phyloP scores from a whole-genome alignment of 2,888 invertebrate genomes.

The Polylopha cassiicola region DNA sequence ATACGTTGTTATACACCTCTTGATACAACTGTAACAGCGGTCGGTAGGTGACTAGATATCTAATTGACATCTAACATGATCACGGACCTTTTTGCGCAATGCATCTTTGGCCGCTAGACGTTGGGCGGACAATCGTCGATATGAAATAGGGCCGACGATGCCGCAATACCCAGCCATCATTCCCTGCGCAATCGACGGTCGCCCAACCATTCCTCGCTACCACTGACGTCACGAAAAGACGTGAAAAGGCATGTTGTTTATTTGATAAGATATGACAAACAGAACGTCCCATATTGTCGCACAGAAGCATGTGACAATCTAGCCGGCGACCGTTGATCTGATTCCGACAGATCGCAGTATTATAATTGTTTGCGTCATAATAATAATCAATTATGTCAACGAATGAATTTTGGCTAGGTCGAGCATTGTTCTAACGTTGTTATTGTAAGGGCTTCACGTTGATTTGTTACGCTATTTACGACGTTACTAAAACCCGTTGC shows the following conservation, averaged over 20 bases:
- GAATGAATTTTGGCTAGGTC: constrained; percentile 10
- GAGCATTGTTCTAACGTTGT: constrained; percentile 14
- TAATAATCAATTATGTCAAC: constrained; percentile 12
- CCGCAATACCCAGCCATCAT: constrained; percentile 49
- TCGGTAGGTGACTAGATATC: no score
- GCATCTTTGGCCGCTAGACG: constrained; percentile 51
- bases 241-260: no score
- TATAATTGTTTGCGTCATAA: constrained; percentile 17
- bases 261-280: no score
- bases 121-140: constrained; percentile 34
- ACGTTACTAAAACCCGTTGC: no score
- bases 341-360: constrained; percentile 8
- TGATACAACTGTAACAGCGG: no score
- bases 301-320: no score
- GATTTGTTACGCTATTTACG: neutral
- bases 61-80: no score
- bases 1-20: no score
- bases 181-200: constrained; percentile 34
- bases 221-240: no score
- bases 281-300: no score
- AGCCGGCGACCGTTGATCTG: no score
- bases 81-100: constrained; percentile 68
- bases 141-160: constrained; percentile 50
- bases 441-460: constrained; percentile 2
- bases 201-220: constrained; percentile 29